Evolutionary conservation across 2,797 vertebrate species (phyloP).

Genomic region (Cyclopterus lumpus): DNA sequence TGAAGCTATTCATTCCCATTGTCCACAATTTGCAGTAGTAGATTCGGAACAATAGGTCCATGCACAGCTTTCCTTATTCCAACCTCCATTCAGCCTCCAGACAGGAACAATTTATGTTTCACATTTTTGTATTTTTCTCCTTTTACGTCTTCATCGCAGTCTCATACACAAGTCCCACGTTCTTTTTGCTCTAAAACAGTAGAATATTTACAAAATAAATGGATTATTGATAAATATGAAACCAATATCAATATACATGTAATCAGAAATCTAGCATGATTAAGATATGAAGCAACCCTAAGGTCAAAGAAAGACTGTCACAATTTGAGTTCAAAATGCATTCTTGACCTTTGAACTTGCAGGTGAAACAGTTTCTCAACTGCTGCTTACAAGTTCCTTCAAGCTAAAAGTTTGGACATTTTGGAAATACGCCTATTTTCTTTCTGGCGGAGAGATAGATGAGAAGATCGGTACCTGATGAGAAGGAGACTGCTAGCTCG

Average conservation of each 20-base stretch:
- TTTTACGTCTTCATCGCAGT: background rate
- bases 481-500: background rate
- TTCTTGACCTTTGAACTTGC: background rate
- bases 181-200: background rate
- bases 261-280: background rate
- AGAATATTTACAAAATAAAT: background rate
- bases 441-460: background rate
- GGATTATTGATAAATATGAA: background rate
- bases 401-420: background rate
- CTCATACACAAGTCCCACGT: background rate
- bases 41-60: constrained; percentile 24
- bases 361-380: background rate
- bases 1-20: constrained; percentile 17
- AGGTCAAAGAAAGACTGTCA: background rate
- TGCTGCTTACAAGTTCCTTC: background rate
- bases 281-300: background rate
- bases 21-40: constrained; percentile 15
- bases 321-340: background rate
- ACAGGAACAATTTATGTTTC: constrained; percentile 5
- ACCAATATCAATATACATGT: background rate
- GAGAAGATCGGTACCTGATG: background rate
- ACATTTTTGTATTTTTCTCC: background rate
- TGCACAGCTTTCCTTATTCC: background rate
- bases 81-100: background rate
- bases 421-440: background rate